Evolutionary conservation across 2,888 invertebrate genomes (phyloP), one percentile per base, ranked within the genome.

Genomic region (Oligia latruncula): DNA sequence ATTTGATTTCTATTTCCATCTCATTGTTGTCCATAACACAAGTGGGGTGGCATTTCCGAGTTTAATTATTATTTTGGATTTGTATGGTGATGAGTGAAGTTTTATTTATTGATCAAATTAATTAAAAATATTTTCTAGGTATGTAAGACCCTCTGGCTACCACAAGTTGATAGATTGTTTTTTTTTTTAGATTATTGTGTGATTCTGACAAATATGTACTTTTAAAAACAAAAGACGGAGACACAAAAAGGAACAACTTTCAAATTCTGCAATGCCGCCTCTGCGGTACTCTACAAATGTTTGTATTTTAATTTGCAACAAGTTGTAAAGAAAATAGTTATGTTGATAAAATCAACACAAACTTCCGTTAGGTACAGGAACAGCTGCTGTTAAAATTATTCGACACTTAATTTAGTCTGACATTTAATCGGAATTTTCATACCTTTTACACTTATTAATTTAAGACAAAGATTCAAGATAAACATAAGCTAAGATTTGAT

Each of bases 331-430:
- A 64, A 60, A n/a, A 46, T 60, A 55, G 64, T 60, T 40, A 65
- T 58, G 20, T 74, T 66, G 35, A 74, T 72, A 86, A 55, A 78
- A 75, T 72, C 72, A 74, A 78, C 78, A 72, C 5, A 71, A 40
- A 71, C 49, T 73, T 71, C 46, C 35, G 13, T 62, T 40, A n/a
- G n/a, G n/a, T n/a, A 58, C 9, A 35, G 13, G 46, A 74, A 75
- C 58, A 75, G 58, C 64, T 70, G 77, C 67, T 70, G 70, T 49
- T 40, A 29, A 72, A 65, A 78, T 67, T 35, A 73, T 70, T 64
- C 4, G 15, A 46, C 13, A 9, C 55, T 43, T n/a, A 79, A 67
- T 77, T 76, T 58, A 15, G 52, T 35, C 23, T 43, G 58, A 49
- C 77, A 71, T 71, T 82, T 62, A 65, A 74, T 74, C 17, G 62